Percentiles rank a stretch among this genome's conserved stretches.
phyloP scores from a whole-genome alignment of 2,797 vertebrate genomes.

The Oreortyx pictus region DNA sequence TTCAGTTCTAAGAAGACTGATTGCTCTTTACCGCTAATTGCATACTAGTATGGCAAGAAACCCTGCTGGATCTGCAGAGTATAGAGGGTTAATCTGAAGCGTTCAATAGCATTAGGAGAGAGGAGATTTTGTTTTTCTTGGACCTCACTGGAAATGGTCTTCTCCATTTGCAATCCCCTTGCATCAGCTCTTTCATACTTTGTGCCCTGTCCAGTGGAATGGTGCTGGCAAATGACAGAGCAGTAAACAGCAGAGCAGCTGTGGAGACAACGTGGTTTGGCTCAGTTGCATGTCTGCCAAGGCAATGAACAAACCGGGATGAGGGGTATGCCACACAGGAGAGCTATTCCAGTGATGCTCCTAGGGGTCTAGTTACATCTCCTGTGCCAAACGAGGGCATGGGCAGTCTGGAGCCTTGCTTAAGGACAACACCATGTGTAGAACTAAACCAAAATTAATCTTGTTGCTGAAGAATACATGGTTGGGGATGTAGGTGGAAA shows the following conservation, averaged over 20 bases:
- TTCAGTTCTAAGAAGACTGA: neutral
- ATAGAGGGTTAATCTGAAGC: neutral
- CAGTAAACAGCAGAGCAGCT: neutral
- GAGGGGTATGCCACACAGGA: neutral
- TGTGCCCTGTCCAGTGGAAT: neutral
- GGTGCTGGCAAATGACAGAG: neutral
- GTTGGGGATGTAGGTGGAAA: neutral
- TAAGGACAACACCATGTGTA: accelerated
- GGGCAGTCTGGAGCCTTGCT: neutral
- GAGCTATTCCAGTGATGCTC: neutral
- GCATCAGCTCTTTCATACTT: slow-evolving; percentile 1
- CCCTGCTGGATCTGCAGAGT: neutral
- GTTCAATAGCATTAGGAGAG: accelerated
- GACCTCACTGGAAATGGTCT: neutral
- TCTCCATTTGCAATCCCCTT: neutral
- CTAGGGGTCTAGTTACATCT: neutral
- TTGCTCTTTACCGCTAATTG: neutral
- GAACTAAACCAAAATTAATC: neutral
- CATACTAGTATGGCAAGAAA: neutral
- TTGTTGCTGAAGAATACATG: neutral
- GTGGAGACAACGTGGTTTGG: neutral
- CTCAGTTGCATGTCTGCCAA: neutral
- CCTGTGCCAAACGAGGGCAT: neutral
- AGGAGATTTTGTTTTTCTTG: neutral
- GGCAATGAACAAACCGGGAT: neutral